Conservation (phyloP, 2,113 vertebrate genomes). For the Gnathonemus echidnorhynchus region DNA sequence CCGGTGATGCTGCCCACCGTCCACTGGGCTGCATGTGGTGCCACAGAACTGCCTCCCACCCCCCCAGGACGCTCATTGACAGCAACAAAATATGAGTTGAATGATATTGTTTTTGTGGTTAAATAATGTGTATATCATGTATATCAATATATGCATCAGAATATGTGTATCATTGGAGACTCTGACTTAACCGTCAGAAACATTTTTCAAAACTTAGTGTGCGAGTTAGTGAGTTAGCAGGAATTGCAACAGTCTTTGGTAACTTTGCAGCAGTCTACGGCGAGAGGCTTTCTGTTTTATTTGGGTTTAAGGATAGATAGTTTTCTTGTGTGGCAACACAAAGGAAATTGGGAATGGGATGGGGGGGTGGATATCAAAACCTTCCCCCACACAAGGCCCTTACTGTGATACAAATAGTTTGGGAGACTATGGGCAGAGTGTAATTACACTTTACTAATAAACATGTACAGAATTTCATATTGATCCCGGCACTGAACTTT, state of each 20-base stretch:
- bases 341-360: too few species aligned
- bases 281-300: neutral
- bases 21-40: neutral
- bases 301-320: neutral
- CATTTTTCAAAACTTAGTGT: neutral
- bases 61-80: neutral
- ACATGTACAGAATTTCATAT: neutral
- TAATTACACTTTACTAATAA: neutral
- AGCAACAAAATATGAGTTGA: neutral
- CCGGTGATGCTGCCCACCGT: neutral
- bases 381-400: too few species aligned
- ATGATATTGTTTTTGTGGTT: neutral
- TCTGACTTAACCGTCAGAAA: neutral
- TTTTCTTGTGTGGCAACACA: too few species aligned
- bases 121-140: neutral
- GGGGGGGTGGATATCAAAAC: too few species aligned
- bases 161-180: neutral
- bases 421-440: neutral
- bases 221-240: neutral
- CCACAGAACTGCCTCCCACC: neutral
- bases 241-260: neutral
- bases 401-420: neutral
- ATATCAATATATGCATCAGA: neutral
- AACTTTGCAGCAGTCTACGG: too few species aligned
- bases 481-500: neutral